Base-by-base conservation (phyloP, 2,888 invertebrate genomes). In the Antitype chi region DNA sequence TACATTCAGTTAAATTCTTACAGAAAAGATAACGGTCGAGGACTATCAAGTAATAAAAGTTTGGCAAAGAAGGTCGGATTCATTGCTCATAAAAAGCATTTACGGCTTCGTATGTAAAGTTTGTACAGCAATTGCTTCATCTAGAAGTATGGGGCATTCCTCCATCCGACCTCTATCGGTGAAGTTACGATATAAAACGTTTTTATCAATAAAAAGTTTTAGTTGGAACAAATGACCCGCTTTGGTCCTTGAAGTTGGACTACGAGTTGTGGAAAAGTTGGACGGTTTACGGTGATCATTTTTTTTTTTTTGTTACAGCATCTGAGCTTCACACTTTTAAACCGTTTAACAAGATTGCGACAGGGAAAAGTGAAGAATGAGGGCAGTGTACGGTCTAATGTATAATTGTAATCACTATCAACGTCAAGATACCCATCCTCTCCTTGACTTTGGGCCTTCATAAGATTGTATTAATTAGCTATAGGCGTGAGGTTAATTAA, bases 61-160 rank as follows among this genome's bases (percentile, higher is more conserved):
- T 87, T 81, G 71, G 84, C 43, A 78, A 86, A 87, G 82, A 81
- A 85, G 84, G 74, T 60, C 74, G 73, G 67, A 81, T 87, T 84
- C 85, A 84, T 87, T 85, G 84, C 82, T 87, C 91, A 80, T 90
- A 89, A 90, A 90, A 89, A 68, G 53, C 47, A 68, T 83, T 86
- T 80, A 86, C 63, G 72, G 59, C 78, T 38, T 66, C 79, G 78
- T 84, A 87, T 86, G 76, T 88, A 88, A 84, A 81, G 73, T 87
- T 79, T 68, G 73, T 72, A 60, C 59, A 62, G 76, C 74, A 70
- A 62, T 81, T 55, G 77, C 68, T 74, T 79, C 74, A 81, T 80
- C 78, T 71, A 76, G 70, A 60, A 77, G 70, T 52, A 83, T 73
- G 55, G 72, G 47, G 13, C 52, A 73, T 69, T 59, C 66, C 52